A percentile compares a stretch with the other conserved stretches of the same genome.
phyloP scores from a whole-genome alignment of 2,113 vertebrate species.

The Perca schrenkii region DNA sequence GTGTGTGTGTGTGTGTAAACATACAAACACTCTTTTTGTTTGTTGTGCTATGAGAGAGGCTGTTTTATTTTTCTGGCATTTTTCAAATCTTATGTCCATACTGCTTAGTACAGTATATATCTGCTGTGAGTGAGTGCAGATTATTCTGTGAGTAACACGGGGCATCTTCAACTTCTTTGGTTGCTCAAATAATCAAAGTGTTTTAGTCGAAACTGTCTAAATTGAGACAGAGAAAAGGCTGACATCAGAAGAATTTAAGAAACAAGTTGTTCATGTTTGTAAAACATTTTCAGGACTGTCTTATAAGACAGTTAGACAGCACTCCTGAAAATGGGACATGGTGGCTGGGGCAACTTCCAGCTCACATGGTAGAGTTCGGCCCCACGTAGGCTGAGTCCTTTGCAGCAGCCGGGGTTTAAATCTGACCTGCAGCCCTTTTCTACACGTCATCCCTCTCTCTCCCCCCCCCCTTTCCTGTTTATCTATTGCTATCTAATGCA shows the following conservation, averaged over 20 bases:
- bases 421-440: no score
- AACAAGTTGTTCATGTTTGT: slow-evolving; percentile 12
- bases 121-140: background rate
- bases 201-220: background rate
- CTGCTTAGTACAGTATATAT: slow-evolving; percentile 8
- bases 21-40: no score
- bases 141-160: slow-evolving; percentile 15
- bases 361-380: no score
- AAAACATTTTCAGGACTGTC: background rate
- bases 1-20: no score
- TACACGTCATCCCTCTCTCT: no score
- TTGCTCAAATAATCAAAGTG: slow-evolving; percentile 12
- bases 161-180: background rate
- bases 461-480: no score
- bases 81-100: slow-evolving; percentile 26
- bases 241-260: background rate
- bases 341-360: no score
- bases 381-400: no score
- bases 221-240: background rate
- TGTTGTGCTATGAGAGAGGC: background rate
- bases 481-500: no score
- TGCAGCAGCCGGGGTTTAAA: no score
- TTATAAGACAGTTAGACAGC: background rate
- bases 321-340: background rate
- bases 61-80: slow-evolving; percentile 23